A percentile compares a stretch with the other conserved stretches of the same genome.
Conservation (phyloP, 2,888 invertebrate genomes). For the Ophion obscuratus region DNA sequence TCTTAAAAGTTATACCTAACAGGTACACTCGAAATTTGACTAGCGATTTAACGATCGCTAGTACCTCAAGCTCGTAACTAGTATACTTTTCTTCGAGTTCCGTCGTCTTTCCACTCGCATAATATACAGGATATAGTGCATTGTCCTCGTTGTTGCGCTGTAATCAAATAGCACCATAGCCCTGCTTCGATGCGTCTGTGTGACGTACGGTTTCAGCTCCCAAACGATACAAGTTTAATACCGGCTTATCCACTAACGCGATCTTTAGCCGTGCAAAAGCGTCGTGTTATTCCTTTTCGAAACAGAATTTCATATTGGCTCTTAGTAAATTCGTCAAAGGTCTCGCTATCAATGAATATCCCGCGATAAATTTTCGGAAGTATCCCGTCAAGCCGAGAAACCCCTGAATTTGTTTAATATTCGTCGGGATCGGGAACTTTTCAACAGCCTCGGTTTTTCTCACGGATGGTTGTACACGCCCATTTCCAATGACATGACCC, state of each 20-base stretch:
- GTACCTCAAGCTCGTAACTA: no score
- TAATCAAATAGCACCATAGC: constrained; percentile 68
- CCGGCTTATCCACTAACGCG: constrained; percentile 40
- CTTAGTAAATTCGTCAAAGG: constrained; percentile 28
- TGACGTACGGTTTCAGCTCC: constrained; percentile 66
- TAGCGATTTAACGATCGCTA: no score
- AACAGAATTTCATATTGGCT: not conserved
- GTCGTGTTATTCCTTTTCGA: constrained; percentile 3
- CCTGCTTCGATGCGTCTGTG: constrained; percentile 41
- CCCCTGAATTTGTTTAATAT: constrained; percentile 50
- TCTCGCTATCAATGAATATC: constrained; percentile 25
- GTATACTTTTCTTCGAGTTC: no score
- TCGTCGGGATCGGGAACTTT: constrained; percentile 59
- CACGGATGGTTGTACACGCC: constrained; percentile 43
- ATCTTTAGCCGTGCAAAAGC: constrained; percentile 16
- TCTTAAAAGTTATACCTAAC: no score
- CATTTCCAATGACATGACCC: constrained; percentile 14
- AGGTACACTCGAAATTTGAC: no score
- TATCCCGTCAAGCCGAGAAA: constrained; percentile 66
- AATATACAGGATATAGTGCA: no score
- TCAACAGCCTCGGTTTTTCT: constrained; percentile 59
- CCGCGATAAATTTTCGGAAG: constrained; percentile 65
- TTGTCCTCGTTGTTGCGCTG: constrained; percentile 65
- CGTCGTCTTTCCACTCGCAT: no score
- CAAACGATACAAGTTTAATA: constrained; percentile 58